phyloP scores from a whole-genome alignment of 1,140 invertebrate species.

The Catajapyx aquilonaris region DNA sequence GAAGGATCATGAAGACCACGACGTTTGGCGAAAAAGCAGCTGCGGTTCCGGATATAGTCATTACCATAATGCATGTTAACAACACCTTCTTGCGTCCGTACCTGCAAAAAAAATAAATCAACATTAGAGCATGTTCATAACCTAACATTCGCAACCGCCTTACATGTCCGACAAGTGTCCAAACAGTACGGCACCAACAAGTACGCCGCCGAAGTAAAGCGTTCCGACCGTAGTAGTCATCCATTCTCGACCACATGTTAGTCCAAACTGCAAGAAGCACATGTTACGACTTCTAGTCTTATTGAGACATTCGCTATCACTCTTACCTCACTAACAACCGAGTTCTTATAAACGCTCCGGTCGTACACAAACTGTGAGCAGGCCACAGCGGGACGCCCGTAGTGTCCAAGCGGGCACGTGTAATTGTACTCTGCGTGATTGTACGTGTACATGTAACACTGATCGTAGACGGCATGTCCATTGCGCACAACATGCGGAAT shows the following conservation, averaged over 20 bases:
- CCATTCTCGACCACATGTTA: too few species aligned
- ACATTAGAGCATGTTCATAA: constrained; percentile 8
- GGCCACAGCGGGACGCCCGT: too few species aligned
- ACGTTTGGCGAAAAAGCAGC: constrained; percentile 41
- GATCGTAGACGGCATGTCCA: constrained; percentile 8
- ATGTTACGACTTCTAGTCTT: too few species aligned
- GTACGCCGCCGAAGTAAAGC: constrained; percentile 33
- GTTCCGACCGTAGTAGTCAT: constrained; percentile 37
- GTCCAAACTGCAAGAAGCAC: too few species aligned
- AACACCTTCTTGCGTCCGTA: constrained; percentile 38
- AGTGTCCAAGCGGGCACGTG: constrained; percentile 17
- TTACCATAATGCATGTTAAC: constrained; percentile 29
- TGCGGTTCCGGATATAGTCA: constrained; percentile 33
- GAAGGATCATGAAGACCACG: constrained; percentile 33
- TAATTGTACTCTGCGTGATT: constrained; percentile 6
- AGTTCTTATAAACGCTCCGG: too few species aligned
- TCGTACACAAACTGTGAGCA: too few species aligned
- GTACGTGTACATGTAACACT: constrained; percentile 11
- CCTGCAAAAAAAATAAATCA: constrained; percentile 18
- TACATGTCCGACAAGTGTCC: constrained; percentile 35
- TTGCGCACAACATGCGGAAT: constrained; percentile 18
- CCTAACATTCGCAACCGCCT: constrained; percentile 7
- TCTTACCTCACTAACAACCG: too few species aligned
- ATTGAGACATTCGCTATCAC: too few species aligned
- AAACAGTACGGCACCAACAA: constrained; percentile 30